Evolutionary conservation across 37 sponge, comb jelly and placozoan genomes (phyloP), one percentile per base, ranked within the genome.

Genomic region (Oopsacas minuta): DNA sequence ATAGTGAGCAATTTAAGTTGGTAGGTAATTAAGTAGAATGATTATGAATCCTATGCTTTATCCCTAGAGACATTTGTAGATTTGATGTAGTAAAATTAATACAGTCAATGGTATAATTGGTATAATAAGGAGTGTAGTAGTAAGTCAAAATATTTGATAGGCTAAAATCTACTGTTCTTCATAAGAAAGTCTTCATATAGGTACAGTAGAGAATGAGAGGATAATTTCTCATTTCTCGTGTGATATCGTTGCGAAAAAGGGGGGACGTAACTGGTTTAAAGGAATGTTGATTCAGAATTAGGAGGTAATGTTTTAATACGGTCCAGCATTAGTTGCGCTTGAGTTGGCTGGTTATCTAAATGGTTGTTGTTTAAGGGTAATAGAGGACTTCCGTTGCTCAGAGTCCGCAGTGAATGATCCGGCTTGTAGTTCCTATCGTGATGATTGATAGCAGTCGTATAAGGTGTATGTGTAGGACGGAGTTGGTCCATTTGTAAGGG

Each of bases 281-380:
- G 75, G 75, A 61, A 61, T 25, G 75, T 61, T 61, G 75, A 61
- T 61, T 61, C 75, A 32, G 75, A 61, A n/a, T 61, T 61, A 3
- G 75, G 75, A 32, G 75, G 75, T 5, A 61, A 34, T 61, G 75
- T 61, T 61, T 61, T 61, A 7, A 61, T 61, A 10, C 75, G 75
- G 28, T 61, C 75, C 5, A 61, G 75, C 22, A 61, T 61, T 34
- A 61, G 22, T 61, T 61, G 75, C 22, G 75, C 75, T 61, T 61
- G 75, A 10, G 75, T 32, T 25, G 75, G 75, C 28, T 61, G 75
- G 75, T 61, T 10, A 34, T 61, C 75, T 32, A 3, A 10, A 32
- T 61, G 7, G 22, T n/a, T 3, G 22, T 61, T 61, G 22, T 25
- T 20, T 7, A 32, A 3, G 5, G 75, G 75, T 25, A 61, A n/a